Evolutionary conservation across 2,888 invertebrate genomes (phyloP).

Genomic region (Stratiomys singularior): DNA sequence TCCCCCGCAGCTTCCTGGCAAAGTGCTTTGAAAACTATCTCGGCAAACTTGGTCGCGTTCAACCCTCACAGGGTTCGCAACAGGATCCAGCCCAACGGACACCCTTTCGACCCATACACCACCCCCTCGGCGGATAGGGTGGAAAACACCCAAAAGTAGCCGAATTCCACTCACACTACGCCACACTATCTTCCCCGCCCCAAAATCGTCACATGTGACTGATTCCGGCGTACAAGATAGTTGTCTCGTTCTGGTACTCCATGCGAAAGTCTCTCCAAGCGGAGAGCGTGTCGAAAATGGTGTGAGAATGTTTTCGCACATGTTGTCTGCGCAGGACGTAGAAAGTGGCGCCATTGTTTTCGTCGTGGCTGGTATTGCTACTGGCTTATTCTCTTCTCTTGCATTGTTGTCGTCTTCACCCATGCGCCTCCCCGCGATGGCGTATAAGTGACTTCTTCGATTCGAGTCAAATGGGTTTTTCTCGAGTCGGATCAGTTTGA

Average conservation of each 20-base stretch:
- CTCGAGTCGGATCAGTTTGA: conserved; percentile 62
- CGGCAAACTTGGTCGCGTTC: conserved; percentile 17
- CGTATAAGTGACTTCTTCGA: conserved; percentile 15
- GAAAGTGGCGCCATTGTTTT: conserved; percentile 29
- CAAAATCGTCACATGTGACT: conserved; percentile 35
- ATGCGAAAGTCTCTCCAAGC: conserved; percentile 21
- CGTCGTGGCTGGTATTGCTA: neutral
- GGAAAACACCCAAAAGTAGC: neutral
- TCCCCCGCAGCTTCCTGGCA: neutral
- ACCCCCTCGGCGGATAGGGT: neutral
- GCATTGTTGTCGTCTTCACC: neutral
- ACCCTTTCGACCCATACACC: neutral
- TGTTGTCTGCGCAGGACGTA: conserved; percentile 28
- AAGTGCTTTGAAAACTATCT: too few relatives aligned
- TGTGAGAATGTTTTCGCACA: neutral
- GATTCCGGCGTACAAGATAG: neutral
- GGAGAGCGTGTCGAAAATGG: neutral
- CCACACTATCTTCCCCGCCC: conserved; percentile 36
- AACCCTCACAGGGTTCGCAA: neutral
- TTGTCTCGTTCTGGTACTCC: conserved; percentile 22
- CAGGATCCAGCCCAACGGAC: neutral
- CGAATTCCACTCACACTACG: conserved; percentile 26
- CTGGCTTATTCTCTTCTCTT: conserved; percentile 3
- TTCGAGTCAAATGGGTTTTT: conserved; percentile 52
- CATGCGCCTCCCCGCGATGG: neutral